Conservation (phyloP, 2,797 vertebrate genomes). For the Dendrocincla fuliginosa region DNA sequence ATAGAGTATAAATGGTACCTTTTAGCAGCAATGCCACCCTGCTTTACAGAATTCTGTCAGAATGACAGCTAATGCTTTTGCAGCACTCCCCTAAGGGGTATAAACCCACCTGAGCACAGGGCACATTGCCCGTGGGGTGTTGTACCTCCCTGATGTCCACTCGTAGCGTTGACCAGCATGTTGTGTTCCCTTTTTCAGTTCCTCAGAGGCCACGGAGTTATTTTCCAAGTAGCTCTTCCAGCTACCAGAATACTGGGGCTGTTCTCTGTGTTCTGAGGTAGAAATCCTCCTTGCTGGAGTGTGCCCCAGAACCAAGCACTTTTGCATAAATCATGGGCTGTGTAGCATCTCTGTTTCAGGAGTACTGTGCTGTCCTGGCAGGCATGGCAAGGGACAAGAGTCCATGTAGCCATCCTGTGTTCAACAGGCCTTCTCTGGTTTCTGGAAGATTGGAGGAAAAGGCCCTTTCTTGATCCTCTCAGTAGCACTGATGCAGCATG, state of each 20-base stretch:
- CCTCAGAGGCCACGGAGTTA: not conserved
- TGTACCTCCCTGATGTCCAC: not conserved
- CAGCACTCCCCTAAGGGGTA: not conserved
- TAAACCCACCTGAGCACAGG: not conserved
- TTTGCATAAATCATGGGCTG: not conserved
- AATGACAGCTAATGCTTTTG: not conserved
- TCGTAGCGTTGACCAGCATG: fast-evolving
- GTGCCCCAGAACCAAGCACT: not conserved
- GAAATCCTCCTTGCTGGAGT: not conserved
- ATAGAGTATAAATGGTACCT: not conserved
- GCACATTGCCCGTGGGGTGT: not conserved
- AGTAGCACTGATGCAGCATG: not conserved
- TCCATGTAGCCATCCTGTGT: not conserved
- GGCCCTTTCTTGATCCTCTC: not conserved
- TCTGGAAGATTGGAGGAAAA: not conserved
- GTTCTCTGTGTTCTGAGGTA: fast-evolving
- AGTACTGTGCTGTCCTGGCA: not conserved
- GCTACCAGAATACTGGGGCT: not conserved
- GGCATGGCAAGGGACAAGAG: not conserved
- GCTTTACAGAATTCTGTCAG: not conserved
- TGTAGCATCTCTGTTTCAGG: not conserved
- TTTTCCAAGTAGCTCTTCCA: not conserved
- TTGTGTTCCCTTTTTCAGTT: not conserved
- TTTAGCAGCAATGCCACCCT: not conserved
- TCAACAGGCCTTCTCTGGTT: not conserved